Base-by-base conservation (phyloP, 2,113 vertebrate species). In the Colaptes auratus region DNA sequence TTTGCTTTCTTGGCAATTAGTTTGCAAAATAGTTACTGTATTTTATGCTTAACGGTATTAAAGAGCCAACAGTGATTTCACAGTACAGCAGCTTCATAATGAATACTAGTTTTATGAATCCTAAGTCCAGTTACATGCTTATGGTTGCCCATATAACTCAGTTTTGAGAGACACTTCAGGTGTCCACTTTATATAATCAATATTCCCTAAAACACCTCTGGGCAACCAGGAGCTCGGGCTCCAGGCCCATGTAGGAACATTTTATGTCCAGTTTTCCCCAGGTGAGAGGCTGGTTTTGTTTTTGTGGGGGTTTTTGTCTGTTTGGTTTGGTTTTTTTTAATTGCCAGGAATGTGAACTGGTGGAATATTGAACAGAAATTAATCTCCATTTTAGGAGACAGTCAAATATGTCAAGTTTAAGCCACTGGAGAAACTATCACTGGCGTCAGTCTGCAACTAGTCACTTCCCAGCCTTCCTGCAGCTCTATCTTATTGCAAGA, bases 41-140 rank as follows among this genome's bases (percentile, higher is more conserved):
- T 93, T 97, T 97, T 96, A 97, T 90, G 78, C 55, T 95, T 71
- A 95, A 92, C 39, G 15, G 71, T 86, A 81, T 87, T 90, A 94
- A 92, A 89, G 56, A 90, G 91, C 73, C 92, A 96, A 91, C 87
- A 89, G 88, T 73, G 77, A 96, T 95, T 92, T 86, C 83, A 88
- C 90, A 85, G 91, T 82, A 88, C 90, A 84, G 74, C 46, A 64
- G 69, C 58, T 95, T 75, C 81, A 55, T 96, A 94, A 93, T 88
- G 80, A 91, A 92, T 93, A 69, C 91, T 90, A 61, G 12, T 70
- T 92, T 96, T 92, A 65, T 56, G 76, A 93, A 84, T 79, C 27
- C 36, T 72, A 90, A 86, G 59, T 88, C 86, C 88, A 84, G 82
- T 78, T 82, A 56, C 15, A 39, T 25, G 12, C n/a, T 92, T 88